phyloP scores from a whole-genome alignment of 2,113 vertebrate genomes.

The Percina caprodes region DNA sequence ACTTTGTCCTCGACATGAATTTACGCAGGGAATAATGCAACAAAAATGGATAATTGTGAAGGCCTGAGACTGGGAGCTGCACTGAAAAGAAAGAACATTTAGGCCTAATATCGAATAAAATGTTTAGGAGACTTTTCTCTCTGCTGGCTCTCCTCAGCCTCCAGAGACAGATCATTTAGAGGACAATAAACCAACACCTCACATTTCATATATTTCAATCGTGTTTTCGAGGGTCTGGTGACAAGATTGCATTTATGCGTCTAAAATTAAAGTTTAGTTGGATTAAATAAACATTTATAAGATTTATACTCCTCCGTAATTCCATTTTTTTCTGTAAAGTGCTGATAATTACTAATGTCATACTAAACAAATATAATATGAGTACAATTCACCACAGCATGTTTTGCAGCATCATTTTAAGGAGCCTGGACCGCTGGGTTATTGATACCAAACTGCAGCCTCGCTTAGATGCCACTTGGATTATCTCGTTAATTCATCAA shows the following conservation, averaged over 20 bases:
- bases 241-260: background rate
- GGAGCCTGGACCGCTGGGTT: conserved; percentile 16
- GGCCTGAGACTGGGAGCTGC: conserved; percentile 13
- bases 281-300: background rate
- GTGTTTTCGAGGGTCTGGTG: background rate
- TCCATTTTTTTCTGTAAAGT: background rate
- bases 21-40: background rate
- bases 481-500: conserved; percentile 96
- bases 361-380: background rate
- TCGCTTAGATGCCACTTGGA: conserved; percentile 91
- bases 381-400: background rate
- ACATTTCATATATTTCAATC: conserved; percentile 12
- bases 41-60: conserved; percentile 48
- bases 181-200: conserved; percentile 41
- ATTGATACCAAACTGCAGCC: conserved; percentile 63
- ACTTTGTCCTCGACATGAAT: background rate
- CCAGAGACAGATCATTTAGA: conserved; percentile 23
- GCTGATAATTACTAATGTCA: background rate
- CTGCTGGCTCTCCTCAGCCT: conserved; percentile 4
- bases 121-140: conserved; percentile 32
- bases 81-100: background rate
- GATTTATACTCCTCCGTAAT: background rate
- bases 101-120: conserved; percentile 20
- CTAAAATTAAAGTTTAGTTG: background rate
- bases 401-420: conserved; percentile 5